Base-by-base conservation (phyloP, 2,888 invertebrate species). In the Norana najaformis region DNA sequence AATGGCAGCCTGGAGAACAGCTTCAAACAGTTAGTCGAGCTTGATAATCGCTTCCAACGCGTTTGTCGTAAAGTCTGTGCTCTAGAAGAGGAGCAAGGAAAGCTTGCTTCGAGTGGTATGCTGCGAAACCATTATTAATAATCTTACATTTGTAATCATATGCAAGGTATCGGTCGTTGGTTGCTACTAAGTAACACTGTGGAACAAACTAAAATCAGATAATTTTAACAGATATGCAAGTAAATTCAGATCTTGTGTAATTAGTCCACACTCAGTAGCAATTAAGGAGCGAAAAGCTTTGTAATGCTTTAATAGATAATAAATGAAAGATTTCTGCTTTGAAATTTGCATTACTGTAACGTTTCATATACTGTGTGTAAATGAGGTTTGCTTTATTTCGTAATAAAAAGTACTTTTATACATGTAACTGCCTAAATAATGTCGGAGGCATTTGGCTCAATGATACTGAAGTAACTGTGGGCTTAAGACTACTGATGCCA, bases 1-100 rank as follows among this genome's bases (percentile, higher is more conserved):
- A 85, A 85, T 37, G 85, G 85, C 85, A 85, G 35, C 37, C 85
- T 85, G 23, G 85, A 85, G 36, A 85, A 85, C 85, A 85, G 85
- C 37, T 85, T 85, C 85, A 85, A 85, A 14, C 85, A 85, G 85
- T 37, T 85, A 23, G 35, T 20, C 36, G 85, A 85, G 23, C 85
- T 85, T 85, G 85, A 85, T 37, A 85, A 37, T 85, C 85, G 37
- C 16, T 85, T 85, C 37, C 85, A 85, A 37, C 36, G 37, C 35
- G 34, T 85, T 37, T 85, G 85, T 23, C 18, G 85, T 37, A 85
- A 85, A 37, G 85, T 85, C 85, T 37, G n/a, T 85, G 18, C 85
- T 35, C 85, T 85, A 23, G 85, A 85, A 37, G 85, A 85, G 37
- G 85, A 85, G 85, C 85, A 85, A 35, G 37, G 85, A 35, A 85